phyloP scores from a whole-genome alignment of 2,888 invertebrate genomes.

The Strigamia crassipes region DNA sequence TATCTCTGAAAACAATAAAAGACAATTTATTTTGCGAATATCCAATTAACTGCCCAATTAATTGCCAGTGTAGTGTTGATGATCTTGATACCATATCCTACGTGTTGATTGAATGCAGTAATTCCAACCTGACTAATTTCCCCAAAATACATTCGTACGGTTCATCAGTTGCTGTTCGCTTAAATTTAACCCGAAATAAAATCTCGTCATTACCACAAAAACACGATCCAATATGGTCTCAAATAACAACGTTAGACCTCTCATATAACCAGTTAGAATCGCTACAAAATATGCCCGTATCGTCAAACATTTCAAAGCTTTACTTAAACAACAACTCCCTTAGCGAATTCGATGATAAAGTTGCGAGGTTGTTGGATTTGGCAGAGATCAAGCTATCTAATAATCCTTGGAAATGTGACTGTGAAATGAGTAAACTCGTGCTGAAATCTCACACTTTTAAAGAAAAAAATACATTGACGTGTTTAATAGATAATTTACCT shows the following conservation, averaged over 20 bases:
- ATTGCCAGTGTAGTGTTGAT: too few species aligned
- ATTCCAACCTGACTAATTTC: too few species aligned
- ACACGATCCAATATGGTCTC: background rate
- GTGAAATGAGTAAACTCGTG: background rate
- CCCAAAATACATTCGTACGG: too few species aligned
- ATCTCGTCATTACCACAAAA: background rate
- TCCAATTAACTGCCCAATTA: too few species aligned
- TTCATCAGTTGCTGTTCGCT: too few species aligned
- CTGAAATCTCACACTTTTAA: background rate
- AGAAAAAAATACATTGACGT: background rate
- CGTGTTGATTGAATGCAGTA: too few species aligned
- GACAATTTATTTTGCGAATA: too few species aligned
- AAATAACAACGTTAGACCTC: background rate
- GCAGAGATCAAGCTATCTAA: background rate
- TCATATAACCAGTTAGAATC: background rate
- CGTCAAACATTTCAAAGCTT: background rate
- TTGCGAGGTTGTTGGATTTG: background rate
- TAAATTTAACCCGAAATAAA: background rate
- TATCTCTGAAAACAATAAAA: too few species aligned
- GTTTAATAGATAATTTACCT: background rate
- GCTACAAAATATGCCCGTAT: background rate
- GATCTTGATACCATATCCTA: too few species aligned
- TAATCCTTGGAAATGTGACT: background rate
- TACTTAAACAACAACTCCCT: background rate
- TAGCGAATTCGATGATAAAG: background rate